Evolutionary conservation across 2,113 vertebrate species (phyloP).

Genomic region (Apistogramma diplotaenia): DNA sequence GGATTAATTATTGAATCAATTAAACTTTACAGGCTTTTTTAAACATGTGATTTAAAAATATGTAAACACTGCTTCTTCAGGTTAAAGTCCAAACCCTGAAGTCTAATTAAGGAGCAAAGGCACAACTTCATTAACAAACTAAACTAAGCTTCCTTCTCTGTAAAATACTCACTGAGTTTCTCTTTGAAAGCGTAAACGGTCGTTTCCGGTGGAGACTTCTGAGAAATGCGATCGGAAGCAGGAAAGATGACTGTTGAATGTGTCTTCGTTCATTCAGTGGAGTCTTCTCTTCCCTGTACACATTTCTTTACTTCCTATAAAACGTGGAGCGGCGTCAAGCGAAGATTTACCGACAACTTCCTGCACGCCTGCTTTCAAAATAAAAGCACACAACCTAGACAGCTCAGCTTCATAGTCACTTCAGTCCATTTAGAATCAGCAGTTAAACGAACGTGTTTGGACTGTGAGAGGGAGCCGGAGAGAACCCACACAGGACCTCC

Average conservation of each 20-base stretch:
- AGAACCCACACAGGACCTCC: not conserved
- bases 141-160: not conserved
- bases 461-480: not conserved
- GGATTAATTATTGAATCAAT: not conserved
- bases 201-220: not conserved
- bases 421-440: no score
- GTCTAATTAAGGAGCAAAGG: not conserved
- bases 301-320: conserved; percentile 58
- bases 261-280: not conserved
- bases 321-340: conserved; percentile 54
- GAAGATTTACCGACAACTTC: not conserved
- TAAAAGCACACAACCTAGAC: not conserved
- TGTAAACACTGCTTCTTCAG: not conserved
- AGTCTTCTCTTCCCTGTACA: not conserved
- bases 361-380: not conserved
- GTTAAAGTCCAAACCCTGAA: not conserved
- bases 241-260: not conserved
- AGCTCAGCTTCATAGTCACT: accelerated
- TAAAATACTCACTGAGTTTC: conserved; percentile 34
- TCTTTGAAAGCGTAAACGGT: not conserved
- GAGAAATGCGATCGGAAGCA: not conserved
- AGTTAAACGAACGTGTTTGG: no score
- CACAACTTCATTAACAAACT: not conserved
- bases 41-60: not conserved
- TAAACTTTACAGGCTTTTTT: not conserved